Evolutionary conservation across 2,888 invertebrate genomes (phyloP).

Genomic region (Pelosia muscerda): DNA sequence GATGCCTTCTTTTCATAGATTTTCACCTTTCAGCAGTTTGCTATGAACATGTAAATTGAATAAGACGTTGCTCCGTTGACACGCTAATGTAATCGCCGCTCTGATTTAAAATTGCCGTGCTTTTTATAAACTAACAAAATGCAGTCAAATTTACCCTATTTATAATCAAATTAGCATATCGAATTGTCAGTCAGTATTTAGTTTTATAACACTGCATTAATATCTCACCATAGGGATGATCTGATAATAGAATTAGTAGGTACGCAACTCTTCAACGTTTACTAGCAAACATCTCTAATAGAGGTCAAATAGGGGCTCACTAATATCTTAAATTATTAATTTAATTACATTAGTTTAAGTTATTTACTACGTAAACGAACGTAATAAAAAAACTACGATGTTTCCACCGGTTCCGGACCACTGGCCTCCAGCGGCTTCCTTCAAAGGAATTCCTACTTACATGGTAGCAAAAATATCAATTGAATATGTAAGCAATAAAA

Average conservation of each 20-base stretch:
- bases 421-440: not conserved
- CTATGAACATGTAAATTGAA: slow-evolving; percentile 65
- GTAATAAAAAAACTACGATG: not conserved
- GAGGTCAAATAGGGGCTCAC: too few relatives aligned
- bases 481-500: slow-evolving; percentile 36
- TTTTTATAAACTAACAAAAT: not conserved
- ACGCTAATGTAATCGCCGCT: slow-evolving; percentile 22
- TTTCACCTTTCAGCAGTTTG: slow-evolving; percentile 69
- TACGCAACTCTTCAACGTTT: too few relatives aligned
- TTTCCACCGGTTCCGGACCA: too few relatives aligned
- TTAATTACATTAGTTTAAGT: not conserved
- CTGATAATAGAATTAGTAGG: too few relatives aligned
- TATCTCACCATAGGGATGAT: too few relatives aligned
- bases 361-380: not conserved
- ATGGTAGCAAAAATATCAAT: not conserved
- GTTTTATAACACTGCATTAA: too few relatives aligned
- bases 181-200: too few relatives aligned
- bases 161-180: too few relatives aligned
- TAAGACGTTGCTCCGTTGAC: slow-evolving; percentile 43
- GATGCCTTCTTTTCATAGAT: slow-evolving; percentile 67
- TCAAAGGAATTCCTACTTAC: not conserved
- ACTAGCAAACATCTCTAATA: too few relatives aligned
- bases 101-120: not conserved
- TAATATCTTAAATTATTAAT: too few relatives aligned
- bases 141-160: too few relatives aligned